A percentile compares a stretch with the other conserved stretches of the same genome.
These are phyloP conservation scores for Bacillus rossius DNA, from an alignment of 1,140 invertebrate species.

Conservation along the genomic window DNA sequence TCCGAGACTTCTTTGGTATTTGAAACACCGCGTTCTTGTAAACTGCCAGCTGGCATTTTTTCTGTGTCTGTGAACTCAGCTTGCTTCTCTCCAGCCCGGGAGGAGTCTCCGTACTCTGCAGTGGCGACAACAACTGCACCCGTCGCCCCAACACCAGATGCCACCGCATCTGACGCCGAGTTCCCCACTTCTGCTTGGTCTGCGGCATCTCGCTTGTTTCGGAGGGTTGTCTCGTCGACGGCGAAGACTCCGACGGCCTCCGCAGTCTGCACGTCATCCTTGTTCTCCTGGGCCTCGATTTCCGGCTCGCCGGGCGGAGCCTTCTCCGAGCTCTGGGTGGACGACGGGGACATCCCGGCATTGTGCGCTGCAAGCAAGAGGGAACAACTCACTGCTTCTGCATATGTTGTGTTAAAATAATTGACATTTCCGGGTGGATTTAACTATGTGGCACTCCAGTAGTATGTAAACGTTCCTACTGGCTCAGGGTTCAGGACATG, in stretches of 20 bases:
- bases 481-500: too few relatives aligned
- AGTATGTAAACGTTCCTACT: too few relatives aligned
- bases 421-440: too few relatives aligned
- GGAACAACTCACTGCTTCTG: neutral
- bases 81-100: neutral
- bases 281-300: conserved; percentile 13
- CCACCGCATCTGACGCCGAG: conserved; percentile 19
- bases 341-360: conserved; percentile 17
- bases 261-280: conserved; percentile 12
- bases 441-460: too few relatives aligned
- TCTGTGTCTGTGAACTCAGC: neutral
- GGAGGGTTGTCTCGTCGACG: too few relatives aligned
- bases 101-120: neutral
- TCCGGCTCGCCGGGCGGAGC: conserved; percentile 7
- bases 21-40: too few relatives aligned
- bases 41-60: neutral
- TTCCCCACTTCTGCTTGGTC: conserved; percentile 4
- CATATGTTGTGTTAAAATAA: too few relatives aligned
- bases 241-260: neutral
- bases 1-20: too few relatives aligned
- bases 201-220: too few relatives aligned
- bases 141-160: conserved; percentile 12
- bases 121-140: conserved; percentile 13
- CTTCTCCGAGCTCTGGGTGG: conserved; percentile 12
- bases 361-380: conserved; percentile 15